Evolutionary conservation across 2,888 invertebrate species (phyloP).

Genomic region (Parapristionchus giblindavisi): DNA sequence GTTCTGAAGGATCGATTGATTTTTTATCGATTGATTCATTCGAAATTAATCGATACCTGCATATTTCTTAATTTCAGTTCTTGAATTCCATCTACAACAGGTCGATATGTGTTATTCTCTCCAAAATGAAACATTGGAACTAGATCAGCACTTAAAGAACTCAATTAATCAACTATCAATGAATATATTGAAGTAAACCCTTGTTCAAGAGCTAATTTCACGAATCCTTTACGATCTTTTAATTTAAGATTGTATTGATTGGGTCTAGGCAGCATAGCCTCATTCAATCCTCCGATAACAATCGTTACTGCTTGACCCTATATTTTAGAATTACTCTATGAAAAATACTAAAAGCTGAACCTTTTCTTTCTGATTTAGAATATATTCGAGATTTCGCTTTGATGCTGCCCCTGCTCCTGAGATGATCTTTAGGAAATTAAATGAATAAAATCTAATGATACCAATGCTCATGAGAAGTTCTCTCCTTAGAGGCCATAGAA

Average conservation of each 20-base stretch:
- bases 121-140: conserved; percentile 26
- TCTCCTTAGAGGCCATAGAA: conserved; percentile 4
- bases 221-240: conserved; percentile 19
- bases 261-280: neutral
- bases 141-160: conserved; percentile 23
- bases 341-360: too few species aligned
- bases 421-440: neutral
- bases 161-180: neutral
- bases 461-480: conserved; percentile 10
- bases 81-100: neutral
- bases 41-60: neutral
- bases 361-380: neutral
- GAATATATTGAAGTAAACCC: neutral
- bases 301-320: conserved; percentile 10
- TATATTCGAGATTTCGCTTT: neutral
- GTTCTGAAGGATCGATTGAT: neutral
- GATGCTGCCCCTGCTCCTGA: neutral
- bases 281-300: conserved; percentile 4
- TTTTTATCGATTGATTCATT: neutral
- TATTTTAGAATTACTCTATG: too few species aligned
- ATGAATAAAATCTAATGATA: neutral
- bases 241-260: conserved; percentile 4
- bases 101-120: conserved; percentile 7
- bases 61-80: conserved; percentile 17
- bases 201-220: neutral